Percentiles rank a stretch among this genome's conserved stretches.
Conservation (phyloP, 2,888 invertebrate genomes). For the Limnephilus marmoratus region DNA sequence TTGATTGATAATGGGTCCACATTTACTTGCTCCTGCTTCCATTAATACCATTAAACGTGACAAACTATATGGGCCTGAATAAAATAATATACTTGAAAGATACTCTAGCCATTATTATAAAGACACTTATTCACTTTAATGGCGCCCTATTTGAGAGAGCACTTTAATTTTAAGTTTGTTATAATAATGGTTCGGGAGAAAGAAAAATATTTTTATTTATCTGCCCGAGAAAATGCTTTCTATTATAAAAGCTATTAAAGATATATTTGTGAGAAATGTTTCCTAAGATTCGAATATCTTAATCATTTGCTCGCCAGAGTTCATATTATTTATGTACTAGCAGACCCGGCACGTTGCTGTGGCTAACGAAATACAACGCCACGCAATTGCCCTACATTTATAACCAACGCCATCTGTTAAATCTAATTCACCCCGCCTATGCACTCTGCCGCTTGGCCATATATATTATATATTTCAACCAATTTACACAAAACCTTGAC, state of each 20-base stretch:
- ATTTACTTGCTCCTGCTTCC: background rate
- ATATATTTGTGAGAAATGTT: background rate
- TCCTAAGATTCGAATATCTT: background rate
- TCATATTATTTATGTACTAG: background rate
- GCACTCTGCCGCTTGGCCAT: no score
- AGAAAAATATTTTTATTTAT: background rate
- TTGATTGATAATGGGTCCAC: constrained; percentile 42
- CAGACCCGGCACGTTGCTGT: no score
- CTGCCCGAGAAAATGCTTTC: background rate
- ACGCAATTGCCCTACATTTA: no score
- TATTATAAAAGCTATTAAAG: background rate
- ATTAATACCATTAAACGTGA: constrained; percentile 32
- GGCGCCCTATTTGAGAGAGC: background rate
- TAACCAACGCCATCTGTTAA: no score
- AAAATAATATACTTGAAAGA: constrained; percentile 1
- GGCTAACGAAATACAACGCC: no score
- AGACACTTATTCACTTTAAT: background rate
- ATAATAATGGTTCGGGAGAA: background rate
- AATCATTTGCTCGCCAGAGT: background rate
- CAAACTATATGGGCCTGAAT: constrained; percentile 13
- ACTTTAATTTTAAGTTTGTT: background rate
- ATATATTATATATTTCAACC: no score
- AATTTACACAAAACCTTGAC: no score
- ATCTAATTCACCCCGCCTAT: no score
- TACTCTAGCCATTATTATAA: background rate